Evolutionary conservation across 2,113 vertebrate genomes (phyloP).

Genomic region (Otis tarda): DNA sequence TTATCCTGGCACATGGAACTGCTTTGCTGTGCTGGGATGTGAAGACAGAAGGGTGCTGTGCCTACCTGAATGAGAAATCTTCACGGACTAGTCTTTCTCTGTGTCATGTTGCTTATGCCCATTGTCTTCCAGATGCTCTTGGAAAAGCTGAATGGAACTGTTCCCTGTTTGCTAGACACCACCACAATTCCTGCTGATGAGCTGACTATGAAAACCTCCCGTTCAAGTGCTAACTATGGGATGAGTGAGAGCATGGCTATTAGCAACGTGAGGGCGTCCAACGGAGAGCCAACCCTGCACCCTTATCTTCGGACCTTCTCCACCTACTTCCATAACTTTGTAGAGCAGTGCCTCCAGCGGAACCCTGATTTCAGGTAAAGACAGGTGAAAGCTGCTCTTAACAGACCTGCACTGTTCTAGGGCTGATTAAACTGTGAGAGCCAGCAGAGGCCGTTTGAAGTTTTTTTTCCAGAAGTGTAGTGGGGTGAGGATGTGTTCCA

Average conservation of each 20-base stretch:
- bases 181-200: slow-evolving; percentile 95
- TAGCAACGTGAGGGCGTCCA: slow-evolving; percentile 79
- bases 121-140: slow-evolving; percentile 87
- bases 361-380: slow-evolving; percentile 87
- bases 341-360: slow-evolving; percentile 93
- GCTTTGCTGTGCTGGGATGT: neutral
- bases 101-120: neutral
- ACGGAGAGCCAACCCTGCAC: slow-evolving; percentile 85
- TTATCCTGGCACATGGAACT: neutral
- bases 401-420: accelerated
- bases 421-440: accelerated
- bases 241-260: slow-evolving; percentile 81
- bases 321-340: slow-evolving; percentile 90
- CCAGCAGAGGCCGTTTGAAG: neutral
- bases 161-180: slow-evolving; percentile 94
- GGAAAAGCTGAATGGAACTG: slow-evolving; percentile 95
- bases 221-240: slow-evolving; percentile 84
- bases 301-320: slow-evolving; percentile 95
- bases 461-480: accelerated
- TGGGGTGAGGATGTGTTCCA: neutral
- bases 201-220: slow-evolving; percentile 87
- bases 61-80: neutral
- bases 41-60: neutral
- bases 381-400: neutral
- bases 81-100: neutral